Percentiles rank a stretch among this genome's conserved stretches.
Evolutionary conservation across 2,888 invertebrate genomes (phyloP).

Genomic region (Oscheius onirici): DNA sequence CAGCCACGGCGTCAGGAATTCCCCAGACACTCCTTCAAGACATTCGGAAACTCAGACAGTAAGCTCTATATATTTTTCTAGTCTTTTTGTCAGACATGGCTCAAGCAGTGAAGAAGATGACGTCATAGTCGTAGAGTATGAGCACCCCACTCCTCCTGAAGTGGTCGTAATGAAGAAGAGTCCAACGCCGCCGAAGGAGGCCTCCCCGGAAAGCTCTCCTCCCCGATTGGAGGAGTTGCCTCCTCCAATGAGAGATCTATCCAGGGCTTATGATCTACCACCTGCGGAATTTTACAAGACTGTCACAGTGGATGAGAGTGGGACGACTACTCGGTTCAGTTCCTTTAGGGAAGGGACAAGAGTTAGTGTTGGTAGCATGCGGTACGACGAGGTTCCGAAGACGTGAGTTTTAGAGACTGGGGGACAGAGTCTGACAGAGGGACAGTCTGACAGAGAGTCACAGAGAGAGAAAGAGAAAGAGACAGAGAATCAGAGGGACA

Average conservation of each 20-base stretch:
- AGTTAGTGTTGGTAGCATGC: neutral
- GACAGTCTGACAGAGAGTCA: no score
- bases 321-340: constrained; percentile 7
- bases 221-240: constrained; percentile 20
- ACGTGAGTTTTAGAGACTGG: neutral
- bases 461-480: no score
- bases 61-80: neutral
- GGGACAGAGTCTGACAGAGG: no score
- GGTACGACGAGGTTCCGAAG: constrained; percentile 7
- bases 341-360: constrained; percentile 13
- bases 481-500: no score
- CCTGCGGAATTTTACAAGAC: constrained; percentile 20
- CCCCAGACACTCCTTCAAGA: neutral
- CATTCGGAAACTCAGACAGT: neutral
- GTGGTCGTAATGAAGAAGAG: constrained; percentile 16
- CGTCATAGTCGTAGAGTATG: constrained; percentile 25
- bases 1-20: neutral
- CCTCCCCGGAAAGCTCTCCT: neutral
- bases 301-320: constrained; percentile 4
- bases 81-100: neutral
- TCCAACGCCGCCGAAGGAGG: neutral
- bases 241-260: constrained; percentile 6
- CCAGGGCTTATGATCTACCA: constrained; percentile 12
- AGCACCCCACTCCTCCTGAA: neutral
- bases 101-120: constrained; percentile 22